Evolutionary conservation across 2,888 invertebrate species (phyloP).

Genomic region (Tetragnatha montana): DNA sequence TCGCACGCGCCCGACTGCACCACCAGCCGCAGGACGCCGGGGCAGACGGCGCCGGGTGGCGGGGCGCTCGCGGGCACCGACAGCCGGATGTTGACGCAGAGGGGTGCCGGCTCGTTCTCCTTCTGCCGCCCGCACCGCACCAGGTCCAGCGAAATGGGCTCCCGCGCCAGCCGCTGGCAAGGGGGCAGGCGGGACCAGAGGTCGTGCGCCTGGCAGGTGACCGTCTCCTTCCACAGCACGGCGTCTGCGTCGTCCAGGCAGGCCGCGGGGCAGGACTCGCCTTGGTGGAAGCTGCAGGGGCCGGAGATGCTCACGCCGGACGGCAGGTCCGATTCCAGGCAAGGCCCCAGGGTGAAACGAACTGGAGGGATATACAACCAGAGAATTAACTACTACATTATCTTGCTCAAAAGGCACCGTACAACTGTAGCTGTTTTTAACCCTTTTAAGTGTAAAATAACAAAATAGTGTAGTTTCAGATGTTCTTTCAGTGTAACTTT

Average conservation of each 20-base stretch:
- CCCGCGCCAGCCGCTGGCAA: not conserved
- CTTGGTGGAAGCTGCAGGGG: not conserved
- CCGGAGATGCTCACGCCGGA: constrained; percentile 9
- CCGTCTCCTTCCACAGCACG: constrained; percentile 10
- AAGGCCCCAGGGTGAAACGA: constrained; percentile 28
- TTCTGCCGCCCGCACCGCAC: not conserved
- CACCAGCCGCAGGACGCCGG: not conserved
- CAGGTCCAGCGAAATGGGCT: not conserved
- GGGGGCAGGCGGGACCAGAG: constrained; percentile 14
- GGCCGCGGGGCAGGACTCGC: not conserved
- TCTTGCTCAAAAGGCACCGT: too few species aligned
- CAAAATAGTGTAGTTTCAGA: too few species aligned
- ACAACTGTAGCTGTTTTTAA: too few species aligned
- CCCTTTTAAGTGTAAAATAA: too few species aligned
- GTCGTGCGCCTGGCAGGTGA: not conserved
- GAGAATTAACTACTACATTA: too few species aligned
- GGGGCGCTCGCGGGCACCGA: not conserved
- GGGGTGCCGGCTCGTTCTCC: not conserved
- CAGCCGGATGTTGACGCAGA: constrained; percentile 8
- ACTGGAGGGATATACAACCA: not conserved
- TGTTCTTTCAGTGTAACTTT: too few species aligned
- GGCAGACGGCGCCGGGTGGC: not conserved
- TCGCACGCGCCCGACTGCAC: not conserved
- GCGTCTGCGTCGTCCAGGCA: not conserved
- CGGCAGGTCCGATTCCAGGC: not conserved